Evolutionary conservation across 2,888 invertebrate genomes (phyloP).

Genomic region (Dione juno): DNA sequence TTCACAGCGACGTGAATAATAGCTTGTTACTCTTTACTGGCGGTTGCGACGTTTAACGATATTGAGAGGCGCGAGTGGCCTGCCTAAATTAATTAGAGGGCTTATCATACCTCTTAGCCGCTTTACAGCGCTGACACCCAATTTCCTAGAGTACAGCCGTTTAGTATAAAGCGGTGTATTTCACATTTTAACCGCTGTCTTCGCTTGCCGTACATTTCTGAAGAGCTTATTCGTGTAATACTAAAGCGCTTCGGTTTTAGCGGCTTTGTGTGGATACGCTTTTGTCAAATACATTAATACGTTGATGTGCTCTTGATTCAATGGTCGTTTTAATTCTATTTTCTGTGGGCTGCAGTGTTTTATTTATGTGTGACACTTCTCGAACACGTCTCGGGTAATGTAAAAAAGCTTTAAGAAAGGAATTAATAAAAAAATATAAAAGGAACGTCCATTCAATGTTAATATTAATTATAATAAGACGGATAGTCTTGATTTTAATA

Average conservation of each 20-base stretch:
- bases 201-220: constrained; percentile 68
- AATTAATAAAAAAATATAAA: neutral
- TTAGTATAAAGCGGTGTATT: constrained; percentile 58
- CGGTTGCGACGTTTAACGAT: constrained; percentile 57
- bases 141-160: constrained; percentile 46
- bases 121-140: constrained; percentile 62
- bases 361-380: constrained; percentile 8
- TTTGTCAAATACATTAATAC: constrained; percentile 53
- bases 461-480: constrained; percentile 15
- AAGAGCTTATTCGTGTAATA: constrained; percentile 79
- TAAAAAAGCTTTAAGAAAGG: neutral
- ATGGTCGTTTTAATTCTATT: constrained; percentile 9
- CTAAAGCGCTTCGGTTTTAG: constrained; percentile 72
- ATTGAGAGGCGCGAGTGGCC: constrained; percentile 67
- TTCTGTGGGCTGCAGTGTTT: neutral
- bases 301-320: constrained; percentile 34
- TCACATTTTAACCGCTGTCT: constrained; percentile 61
- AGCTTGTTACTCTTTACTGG: constrained; percentile 31
- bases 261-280: constrained; percentile 60
- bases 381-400: neutral
- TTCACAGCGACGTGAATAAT: constrained; percentile 32
- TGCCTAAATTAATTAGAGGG: constrained; percentile 79
- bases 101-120: constrained; percentile 63
- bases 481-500: constrained; percentile 29
- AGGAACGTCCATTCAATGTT: constrained; percentile 4